Evolutionary conservation across 2,797 vertebrate genomes (phyloP).

Genomic region (Sylvia borin): DNA sequence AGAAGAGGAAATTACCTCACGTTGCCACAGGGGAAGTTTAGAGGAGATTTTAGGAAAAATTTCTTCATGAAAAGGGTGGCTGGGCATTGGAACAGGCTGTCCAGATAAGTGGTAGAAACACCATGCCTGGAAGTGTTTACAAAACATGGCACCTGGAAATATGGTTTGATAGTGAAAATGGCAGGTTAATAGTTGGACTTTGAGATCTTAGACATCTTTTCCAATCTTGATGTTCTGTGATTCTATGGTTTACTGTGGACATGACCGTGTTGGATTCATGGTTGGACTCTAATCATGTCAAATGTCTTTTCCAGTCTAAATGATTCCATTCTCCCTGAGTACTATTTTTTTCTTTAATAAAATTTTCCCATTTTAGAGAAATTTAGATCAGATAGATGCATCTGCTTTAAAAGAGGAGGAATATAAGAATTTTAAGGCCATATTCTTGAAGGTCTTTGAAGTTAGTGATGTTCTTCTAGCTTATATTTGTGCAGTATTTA

Average conservation of each 20-base stretch:
- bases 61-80: rapidly evolving
- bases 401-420: neutral
- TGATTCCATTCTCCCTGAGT: neutral
- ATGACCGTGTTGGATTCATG: neutral
- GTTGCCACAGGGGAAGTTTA: neutral
- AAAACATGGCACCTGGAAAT: neutral
- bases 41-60: neutral
- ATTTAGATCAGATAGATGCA: neutral
- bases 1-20: neutral
- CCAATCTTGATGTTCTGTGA: neutral
- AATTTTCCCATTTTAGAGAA: neutral
- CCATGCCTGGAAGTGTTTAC: neutral
- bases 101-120: neutral
- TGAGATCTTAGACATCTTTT: neutral
- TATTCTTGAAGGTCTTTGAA: neutral
- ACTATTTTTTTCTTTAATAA: neutral
- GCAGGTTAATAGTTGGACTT: too few relatives aligned
- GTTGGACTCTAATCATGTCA: neutral
- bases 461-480: neutral
- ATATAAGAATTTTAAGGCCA: neutral
- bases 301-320: neutral
- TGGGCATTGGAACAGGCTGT: neutral
- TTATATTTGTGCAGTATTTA: neutral
- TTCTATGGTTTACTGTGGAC: neutral
- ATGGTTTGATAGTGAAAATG: neutral